Base-by-base conservation (phyloP, 2,888 invertebrate species). In the Pediacus dermestoides region DNA sequence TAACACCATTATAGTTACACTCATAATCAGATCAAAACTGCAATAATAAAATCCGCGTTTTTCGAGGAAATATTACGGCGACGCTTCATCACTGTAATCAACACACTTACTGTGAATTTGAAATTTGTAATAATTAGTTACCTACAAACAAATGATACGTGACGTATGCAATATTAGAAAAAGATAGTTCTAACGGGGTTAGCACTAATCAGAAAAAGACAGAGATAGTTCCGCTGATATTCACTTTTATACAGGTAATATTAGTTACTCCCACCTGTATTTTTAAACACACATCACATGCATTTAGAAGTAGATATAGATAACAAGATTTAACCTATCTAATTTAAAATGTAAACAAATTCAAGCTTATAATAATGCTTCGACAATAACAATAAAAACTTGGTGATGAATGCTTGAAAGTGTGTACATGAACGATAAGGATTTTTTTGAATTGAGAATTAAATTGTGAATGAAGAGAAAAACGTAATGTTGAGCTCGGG, bases 271-370 rank as follows among this genome's bases (percentile, higher is more conserved):
- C 39, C 39, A 39, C 39, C 39, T 34, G 34, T 14, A 23, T 6
- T 4, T 23, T 23, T 10, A n/a, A 23, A 25, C 10, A 28, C 14
- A 13, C n/a, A 28, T 28, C 4, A 23, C 25, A 33, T 23, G 23
- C 34, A 41, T 22, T 11, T 41, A 25, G 25, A 42, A 35, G 42
- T 42, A 46, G 43, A 42, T 46, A 46, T 46, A 46, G 42, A 46
- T 45, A 45, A 39, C 7, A 9, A 28, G 7, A 13, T 28, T 3
- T 3, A 6, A 28, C 3, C 10, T 28, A 28, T 28, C 3, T 3
- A 28, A 13, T 7, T 28, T 7, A 13, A n/a, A 13, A 18, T 12
- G 18, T 16, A 11, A 16, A 32, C 15, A 32, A 32, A 28, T 28
- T 13, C 11, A 26, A 18, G n/a, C n/a, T n/a, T n/a, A n/a, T n/a